A percentile compares a stretch with the other conserved stretches of the same genome.
Conservation (phyloP, 1,140 invertebrate genomes). For the Drosophila rufa region DNA sequence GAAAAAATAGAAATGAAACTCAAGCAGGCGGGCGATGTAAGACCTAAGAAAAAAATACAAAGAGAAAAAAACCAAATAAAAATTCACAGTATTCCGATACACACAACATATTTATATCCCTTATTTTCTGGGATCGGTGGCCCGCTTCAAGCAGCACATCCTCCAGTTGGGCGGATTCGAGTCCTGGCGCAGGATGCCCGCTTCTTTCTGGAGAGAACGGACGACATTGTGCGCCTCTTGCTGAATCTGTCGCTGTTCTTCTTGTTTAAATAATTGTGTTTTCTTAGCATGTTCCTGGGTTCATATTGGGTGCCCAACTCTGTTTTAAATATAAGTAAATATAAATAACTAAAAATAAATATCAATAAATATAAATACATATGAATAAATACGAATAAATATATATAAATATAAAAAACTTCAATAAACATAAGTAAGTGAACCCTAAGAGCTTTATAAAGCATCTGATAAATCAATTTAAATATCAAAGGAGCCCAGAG, state of each 20-base stretch:
- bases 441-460: too few relatives aligned
- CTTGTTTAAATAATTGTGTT: neutral
- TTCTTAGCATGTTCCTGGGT: neutral
- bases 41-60: neutral
- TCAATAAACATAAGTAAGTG: too few relatives aligned
- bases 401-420: too few relatives aligned
- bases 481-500: neutral
- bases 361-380: too few relatives aligned
- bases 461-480: too few relatives aligned
- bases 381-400: too few relatives aligned
- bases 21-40: slow-evolving; percentile 28
- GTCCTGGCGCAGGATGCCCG: neutral
- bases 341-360: too few relatives aligned
- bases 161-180: neutral
- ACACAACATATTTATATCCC: neutral
- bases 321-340: too few relatives aligned
- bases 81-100: slow-evolving; percentile 45
- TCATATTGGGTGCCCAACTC: neutral
- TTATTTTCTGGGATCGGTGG: neutral
- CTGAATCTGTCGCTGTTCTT: slow-evolving; percentile 5
- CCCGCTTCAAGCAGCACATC: neutral
- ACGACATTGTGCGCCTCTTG: slow-evolving; percentile 18
- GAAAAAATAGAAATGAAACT: neutral
- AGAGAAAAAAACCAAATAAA: slow-evolving; percentile 25
- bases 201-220: slow-evolving; percentile 28